These are phyloP conservation scores for Galemys pyrenaicus DNA, from an alignment of 2,113 vertebrate species.

Conservation along the genomic window DNA sequence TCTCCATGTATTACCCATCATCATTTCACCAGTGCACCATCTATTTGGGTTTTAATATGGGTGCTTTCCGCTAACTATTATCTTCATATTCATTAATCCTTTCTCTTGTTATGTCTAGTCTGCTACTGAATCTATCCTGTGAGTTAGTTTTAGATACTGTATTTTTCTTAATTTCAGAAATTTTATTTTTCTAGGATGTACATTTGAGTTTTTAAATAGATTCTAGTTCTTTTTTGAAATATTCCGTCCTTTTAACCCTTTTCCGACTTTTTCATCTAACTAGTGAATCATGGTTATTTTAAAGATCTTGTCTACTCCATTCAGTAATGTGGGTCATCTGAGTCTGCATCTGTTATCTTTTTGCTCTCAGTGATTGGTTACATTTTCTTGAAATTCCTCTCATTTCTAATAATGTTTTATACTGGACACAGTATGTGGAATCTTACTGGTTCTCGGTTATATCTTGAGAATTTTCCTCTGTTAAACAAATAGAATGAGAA, in stretches of 20 bases:
- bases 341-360: background rate
- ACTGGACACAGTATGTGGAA: background rate
- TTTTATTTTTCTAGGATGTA: slow-evolving; percentile 14
- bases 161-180: slow-evolving; percentile 42
- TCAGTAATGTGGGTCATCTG: background rate
- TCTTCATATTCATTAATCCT: slow-evolving; percentile 16
- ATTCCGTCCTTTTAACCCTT: background rate
- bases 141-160: slow-evolving; percentile 15
- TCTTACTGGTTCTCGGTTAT: background rate
- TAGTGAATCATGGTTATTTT: background rate
- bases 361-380: slow-evolving; percentile 20
- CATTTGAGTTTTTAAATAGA: background rate
- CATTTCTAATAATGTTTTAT: background rate
- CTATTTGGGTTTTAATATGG: background rate
- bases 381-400: slow-evolving; percentile 17
- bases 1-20: no score
- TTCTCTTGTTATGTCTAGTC: background rate
- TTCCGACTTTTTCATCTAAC: background rate
- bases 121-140: background rate
- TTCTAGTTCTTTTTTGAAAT: slow-evolving; percentile 29
- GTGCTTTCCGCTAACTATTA: slow-evolving; percentile 1
- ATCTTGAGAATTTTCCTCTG: slow-evolving; percentile 2
- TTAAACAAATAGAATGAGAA: background rate
- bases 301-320: background rate
- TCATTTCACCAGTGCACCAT: no score